Base-by-base conservation (phyloP, 2,113 vertebrate species). In the Hypocryptadius cinnamomeus region DNA sequence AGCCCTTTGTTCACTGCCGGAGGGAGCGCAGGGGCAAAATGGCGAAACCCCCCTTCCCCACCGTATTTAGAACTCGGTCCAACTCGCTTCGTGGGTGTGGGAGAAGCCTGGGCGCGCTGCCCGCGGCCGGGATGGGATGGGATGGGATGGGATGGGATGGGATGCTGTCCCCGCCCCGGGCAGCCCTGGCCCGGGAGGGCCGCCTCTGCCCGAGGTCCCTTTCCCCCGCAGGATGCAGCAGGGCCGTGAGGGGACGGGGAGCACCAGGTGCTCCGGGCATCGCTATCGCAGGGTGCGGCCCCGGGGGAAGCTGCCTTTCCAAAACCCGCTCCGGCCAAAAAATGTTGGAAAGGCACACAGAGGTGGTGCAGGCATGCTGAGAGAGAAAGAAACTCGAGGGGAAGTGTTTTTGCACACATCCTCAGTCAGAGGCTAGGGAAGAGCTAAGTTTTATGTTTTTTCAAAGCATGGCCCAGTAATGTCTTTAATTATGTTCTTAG, bases 1-100 rank as follows among this genome's bases (percentile, higher is more conserved):
- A 35, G 28, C 60, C 24, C 51, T 90, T 92, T 94, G 89, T 92
- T 94, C 54, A 64, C 65, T 69, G 77, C 8, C 14, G 40, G 60
- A 85, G 92, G 78, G 48, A 89, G 81, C 8, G 65, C n/a, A 45
- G 87, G 74, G 84, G 70, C 15, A 90, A 89, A 87, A 93, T 79
- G 91, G 93, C 91, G 88, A 88, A 87, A 13, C 3, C 21, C 85
- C 44, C 79, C 5, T 59, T 28, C 8, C 44, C 27, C 60, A 14
- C 6, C 4, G 5, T 12, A 3, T 28, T 28, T 65, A 10, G 12
- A 15, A 0, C 24, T 60, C 25, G 14, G 9, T n/a, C 2, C 35
- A 22, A 19, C 33, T 30, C 64, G 48, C 35, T 91, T 20, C 56
- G 64, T 54, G 56, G 25, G 59, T 8, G 35, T 51, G 50, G 31